Base-by-base conservation (phyloP, 2,888 invertebrate species). In the Scaptomyza cyrtandrae region DNA sequence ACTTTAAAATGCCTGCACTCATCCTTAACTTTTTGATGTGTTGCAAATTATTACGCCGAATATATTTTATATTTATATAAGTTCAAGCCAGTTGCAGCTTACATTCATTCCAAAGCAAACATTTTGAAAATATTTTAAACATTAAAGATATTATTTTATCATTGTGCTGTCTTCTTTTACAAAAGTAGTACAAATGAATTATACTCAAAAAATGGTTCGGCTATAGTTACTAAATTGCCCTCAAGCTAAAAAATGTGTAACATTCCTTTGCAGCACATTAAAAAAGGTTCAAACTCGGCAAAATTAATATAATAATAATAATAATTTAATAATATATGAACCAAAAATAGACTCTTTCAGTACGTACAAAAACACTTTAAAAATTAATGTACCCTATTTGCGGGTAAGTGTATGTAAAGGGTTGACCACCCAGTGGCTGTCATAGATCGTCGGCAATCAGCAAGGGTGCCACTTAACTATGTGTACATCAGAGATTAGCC, bases 401-500 rank as follows among this genome's bases (percentile, higher is more conserved):
- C 13, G 14, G 27, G 14, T 14, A 4, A 19, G 39, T 48, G 27
- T 61, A 54, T 35, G 14, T 33, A 49, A 33, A 33, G 61, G 67
- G 57, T 63, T 80, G 63, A 14, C 37, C 37, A 24, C 24, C 10
- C 45, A 16, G 33, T 50, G 55, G 16, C 58, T 49, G 54, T 45
- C 71, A 61, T 53, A 60, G 65, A 79, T 66, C 71, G 56, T 50
- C 37, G 53, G 66, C 79, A 80, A 83, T 84, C 78, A 78, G 83
- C 72, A 76, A 71, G 70, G 80, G 61, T 69, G 77, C 84, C 71
- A 77, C 81, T 79, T 86, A 83, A 83, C 86, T 86, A 83, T 84
- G 83, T 86, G 75, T 72, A 81, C 87, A 83, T 81, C 83, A 81
- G 86, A 83, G 86, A 83, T 83, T 86, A 83, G 81, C 79, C 71